Conservation (phyloP, 1,140 invertebrate species). For the Hypothenemus hampei region DNA sequence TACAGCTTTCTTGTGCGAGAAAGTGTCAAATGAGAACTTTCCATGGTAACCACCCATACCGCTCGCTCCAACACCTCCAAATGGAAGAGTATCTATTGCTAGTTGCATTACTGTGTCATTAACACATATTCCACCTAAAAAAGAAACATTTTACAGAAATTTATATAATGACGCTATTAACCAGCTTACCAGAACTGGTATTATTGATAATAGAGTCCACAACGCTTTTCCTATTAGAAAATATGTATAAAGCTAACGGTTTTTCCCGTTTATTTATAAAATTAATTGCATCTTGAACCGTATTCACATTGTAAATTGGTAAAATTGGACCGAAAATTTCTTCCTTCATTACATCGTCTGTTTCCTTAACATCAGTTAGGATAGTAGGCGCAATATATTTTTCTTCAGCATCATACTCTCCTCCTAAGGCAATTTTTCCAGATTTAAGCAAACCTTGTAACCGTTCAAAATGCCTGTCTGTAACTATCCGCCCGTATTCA, state of each 20-base stretch:
- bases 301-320: conserved; percentile 76
- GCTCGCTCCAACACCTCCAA: conserved; percentile 81
- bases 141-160: neutral
- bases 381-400: conserved; percentile 81
- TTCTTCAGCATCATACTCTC: conserved; percentile 65
- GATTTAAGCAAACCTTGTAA: conserved; percentile 49
- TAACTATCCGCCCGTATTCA: conserved; percentile 84
- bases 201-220: conserved; percentile 58
- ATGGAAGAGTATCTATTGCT: conserved; percentile 70
- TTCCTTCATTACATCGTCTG: conserved; percentile 79
- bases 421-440: conserved; percentile 70
- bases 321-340: conserved; percentile 95
- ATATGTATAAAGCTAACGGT: conserved; percentile 84
- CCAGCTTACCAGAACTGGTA: conserved; percentile 56
- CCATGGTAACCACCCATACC: conserved; percentile 91
- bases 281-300: conserved; percentile 81
- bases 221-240: conserved; percentile 58
- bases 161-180: neutral
- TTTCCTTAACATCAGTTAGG: conserved; percentile 62
- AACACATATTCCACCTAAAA: conserved; percentile 69
- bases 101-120: conserved; percentile 91
- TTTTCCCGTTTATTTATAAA: conserved; percentile 64
- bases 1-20: conserved; percentile 85
- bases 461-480: conserved; percentile 65
- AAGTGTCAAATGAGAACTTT: conserved; percentile 85